Percentiles rank a stretch among this genome's conserved stretches.
These are phyloP conservation scores for Ectemnius continuus DNA, from an alignment of 2,888 invertebrate genomes.

Conservation along the genomic window DNA sequence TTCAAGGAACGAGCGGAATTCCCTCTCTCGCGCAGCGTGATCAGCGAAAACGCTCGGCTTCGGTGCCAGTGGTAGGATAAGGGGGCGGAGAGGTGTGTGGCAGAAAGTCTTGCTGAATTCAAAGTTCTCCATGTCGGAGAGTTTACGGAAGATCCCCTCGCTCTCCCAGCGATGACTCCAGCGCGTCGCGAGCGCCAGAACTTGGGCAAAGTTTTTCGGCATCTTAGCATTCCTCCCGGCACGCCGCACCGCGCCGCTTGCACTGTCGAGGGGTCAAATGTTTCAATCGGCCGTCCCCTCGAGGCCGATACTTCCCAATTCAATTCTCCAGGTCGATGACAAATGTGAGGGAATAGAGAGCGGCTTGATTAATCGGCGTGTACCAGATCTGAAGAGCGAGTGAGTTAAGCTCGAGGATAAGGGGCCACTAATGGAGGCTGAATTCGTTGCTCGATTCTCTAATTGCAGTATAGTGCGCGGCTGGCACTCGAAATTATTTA, in stretches of 20 bases:
- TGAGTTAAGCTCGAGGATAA: too few species aligned
- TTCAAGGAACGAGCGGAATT: slow-evolving; percentile 66
- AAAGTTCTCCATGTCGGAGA: slow-evolving; percentile 15
- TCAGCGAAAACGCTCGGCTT: slow-evolving; percentile 25
- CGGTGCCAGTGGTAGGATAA: not conserved
- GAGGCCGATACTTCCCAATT: too few species aligned
- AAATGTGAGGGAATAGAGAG: too few species aligned
- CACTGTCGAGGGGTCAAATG: too few species aligned
- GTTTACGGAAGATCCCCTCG: slow-evolving; percentile 21
- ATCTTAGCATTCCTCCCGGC: too few species aligned
- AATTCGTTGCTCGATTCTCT: too few species aligned
- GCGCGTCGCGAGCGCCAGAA: slow-evolving; percentile 19
- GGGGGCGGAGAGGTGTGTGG: slow-evolving; percentile 11
- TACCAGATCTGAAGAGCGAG: not conserved
- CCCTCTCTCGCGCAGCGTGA: slow-evolving; percentile 39
- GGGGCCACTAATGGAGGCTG: too few species aligned
- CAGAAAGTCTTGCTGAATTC: slow-evolving; percentile 37
- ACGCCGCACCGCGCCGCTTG: too few species aligned
- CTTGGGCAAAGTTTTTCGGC: not conserved
- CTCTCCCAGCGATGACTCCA: slow-evolving; percentile 19
- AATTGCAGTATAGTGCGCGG: not conserved
- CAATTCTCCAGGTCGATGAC: too few species aligned
- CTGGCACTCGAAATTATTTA: slow-evolving; percentile 25
- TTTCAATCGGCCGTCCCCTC: too few species aligned
- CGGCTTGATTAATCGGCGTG: slow-evolving; percentile 3